Evolutionary conservation across 2,797 vertebrate genomes (phyloP).

Genomic region (Pangasius djambal): DNA sequence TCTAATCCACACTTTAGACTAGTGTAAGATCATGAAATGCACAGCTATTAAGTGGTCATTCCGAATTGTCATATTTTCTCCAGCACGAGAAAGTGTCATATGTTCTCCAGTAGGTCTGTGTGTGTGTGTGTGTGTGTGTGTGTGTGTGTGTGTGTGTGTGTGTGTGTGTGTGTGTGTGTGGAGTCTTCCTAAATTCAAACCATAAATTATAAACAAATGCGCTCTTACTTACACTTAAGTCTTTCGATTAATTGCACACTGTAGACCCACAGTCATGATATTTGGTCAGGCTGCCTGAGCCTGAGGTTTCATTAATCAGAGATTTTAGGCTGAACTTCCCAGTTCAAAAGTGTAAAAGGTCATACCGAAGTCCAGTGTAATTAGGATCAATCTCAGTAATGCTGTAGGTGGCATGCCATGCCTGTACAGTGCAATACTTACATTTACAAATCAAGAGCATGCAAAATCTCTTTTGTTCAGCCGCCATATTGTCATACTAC

Average conservation of each 20-base stretch:
- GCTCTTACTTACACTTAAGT: slow-evolving; percentile 20
- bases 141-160: slow-evolving; percentile 8
- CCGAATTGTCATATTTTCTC: not conserved
- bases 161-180: slow-evolving; percentile 20
- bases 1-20: not conserved
- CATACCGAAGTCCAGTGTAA: slow-evolving; percentile 73
- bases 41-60: not conserved
- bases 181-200: slow-evolving; percentile 18
- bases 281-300: slow-evolving; percentile 23
- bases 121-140: slow-evolving; percentile 16
- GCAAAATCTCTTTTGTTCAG: slow-evolving; percentile 32
- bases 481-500: slow-evolving; percentile 34
- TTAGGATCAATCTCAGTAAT: slow-evolving; percentile 68
- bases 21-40: not conserved
- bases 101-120: not conserved
- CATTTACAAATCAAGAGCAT: slow-evolving; percentile 11
- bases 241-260: slow-evolving; percentile 33
- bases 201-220: slow-evolving; percentile 39
- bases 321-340: slow-evolving; percentile 69
- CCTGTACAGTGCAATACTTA: slow-evolving; percentile 19
- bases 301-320: slow-evolving; percentile 74
- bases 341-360: slow-evolving; percentile 76
- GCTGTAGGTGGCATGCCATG: slow-evolving; percentile 50
- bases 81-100: not conserved
- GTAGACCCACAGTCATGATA: slow-evolving; percentile 20